Evolutionary conservation across 2,888 invertebrate species (phyloP), one percentile per base, ranked within the genome.

Genomic region (Eupeodes luniger): DNA sequence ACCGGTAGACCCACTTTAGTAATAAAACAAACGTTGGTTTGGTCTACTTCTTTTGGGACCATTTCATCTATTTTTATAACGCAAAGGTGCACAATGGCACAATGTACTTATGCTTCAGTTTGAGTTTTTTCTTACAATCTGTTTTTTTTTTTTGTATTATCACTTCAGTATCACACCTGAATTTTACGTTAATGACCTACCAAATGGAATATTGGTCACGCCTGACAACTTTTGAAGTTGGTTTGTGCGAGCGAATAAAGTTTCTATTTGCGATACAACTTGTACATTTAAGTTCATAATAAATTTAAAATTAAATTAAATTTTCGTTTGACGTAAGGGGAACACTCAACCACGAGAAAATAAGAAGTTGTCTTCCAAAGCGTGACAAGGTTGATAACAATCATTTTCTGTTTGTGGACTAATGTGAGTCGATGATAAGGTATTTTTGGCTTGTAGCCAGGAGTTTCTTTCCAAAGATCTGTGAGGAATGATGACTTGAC

Each of bases 321-420:
- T 75, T 81, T 72, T 34, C 55, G 44, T 55, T 67, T 61, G 51
- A 67, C 59, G 49, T 66, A 51, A 51, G 59, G 51, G 61, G 69
- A 78, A 69, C 61, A 49, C 57, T 19, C 40, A 40, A 40, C 51
- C 5, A 14, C 75, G 59, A 44, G 66, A 7, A 27, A 27, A 40
- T 74, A 27, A 49, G 67, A 51, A 75, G 44, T 67, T 74, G 36
- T 59, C 66, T 16, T 81, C 14, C 61, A 44, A 75, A 75, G 67
- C 75, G 75, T 75, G 81, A 75, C 67, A 67, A 69, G 53, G 12
- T 2, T 36, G 67, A 81, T 81, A 67, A 67, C 53, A 69, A 69
- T 78, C 14, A 27, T 57, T 40, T 47, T 44, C 7, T 70, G 27
- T 34, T 16, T 53, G 36, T 51, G 36, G 6, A 36, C 40, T 27